Evolutionary conservation across 2,797 vertebrate species (phyloP).

Genomic region (Hirundo rustica): DNA sequence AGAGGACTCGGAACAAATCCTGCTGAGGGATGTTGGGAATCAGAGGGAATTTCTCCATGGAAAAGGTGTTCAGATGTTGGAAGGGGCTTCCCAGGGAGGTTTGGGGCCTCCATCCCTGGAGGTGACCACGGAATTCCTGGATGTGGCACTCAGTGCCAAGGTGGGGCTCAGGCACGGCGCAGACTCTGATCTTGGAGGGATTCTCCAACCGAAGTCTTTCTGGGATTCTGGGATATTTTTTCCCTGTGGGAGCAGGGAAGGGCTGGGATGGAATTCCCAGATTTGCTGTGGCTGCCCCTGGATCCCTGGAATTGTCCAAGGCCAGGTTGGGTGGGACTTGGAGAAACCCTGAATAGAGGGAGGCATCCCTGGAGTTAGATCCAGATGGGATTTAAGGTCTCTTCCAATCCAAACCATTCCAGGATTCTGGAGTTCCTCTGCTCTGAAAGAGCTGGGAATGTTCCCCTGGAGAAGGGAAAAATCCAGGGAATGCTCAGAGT

Average conservation of each 20-base stretch:
- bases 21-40: background rate
- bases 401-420: no score
- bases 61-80: fast-evolving
- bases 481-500: no score
- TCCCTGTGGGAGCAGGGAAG: background rate
- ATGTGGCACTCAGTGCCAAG: background rate
- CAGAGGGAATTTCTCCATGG: background rate
- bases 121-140: background rate
- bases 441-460: no score
- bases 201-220: background rate
- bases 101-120: background rate
- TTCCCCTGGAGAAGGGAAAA: no score
- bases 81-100: background rate
- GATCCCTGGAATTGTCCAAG: background rate
- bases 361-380: no score
- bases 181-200: fast-evolving
- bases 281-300: background rate
- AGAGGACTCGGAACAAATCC: background rate
- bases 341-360: no score
- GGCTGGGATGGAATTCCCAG: background rate
- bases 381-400: no score
- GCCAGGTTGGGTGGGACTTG: background rate
- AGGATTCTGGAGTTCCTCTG: no score
- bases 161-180: fast-evolving
- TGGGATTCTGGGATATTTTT: background rate